Percentiles rank a stretch among this genome's conserved stretches.
Evolutionary conservation across 1,140 invertebrate species (phyloP).

Genomic region (Drosophila miranda): DNA sequence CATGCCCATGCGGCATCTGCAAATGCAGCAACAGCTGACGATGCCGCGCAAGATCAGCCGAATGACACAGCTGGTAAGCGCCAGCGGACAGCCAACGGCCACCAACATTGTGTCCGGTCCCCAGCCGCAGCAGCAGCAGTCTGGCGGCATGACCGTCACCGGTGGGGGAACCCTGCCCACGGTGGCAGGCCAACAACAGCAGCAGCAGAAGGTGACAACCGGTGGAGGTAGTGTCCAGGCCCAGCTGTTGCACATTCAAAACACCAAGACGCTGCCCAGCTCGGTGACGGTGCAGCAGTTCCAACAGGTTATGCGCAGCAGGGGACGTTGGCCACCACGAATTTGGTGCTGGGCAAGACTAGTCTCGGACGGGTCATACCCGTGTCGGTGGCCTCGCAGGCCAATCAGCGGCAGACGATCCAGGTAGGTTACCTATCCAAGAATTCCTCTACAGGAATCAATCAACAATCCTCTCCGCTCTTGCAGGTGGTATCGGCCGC

Average conservation of each 20-base stretch:
- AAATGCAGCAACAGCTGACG: too few relatives aligned
- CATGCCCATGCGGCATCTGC: too few relatives aligned
- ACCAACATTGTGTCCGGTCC: too few relatives aligned
- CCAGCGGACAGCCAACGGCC: too few relatives aligned
- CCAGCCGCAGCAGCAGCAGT: slow-evolving; percentile 59
- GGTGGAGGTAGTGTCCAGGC: slow-evolving; percentile 68
- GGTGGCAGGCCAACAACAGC: slow-evolving; percentile 38
- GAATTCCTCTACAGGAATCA: background rate
- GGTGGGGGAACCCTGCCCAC: slow-evolving; percentile 35
- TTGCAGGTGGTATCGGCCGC: slow-evolving; percentile 83
- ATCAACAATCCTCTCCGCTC: background rate
- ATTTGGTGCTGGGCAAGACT: slow-evolving; percentile 77
- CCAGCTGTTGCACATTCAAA: slow-evolving; percentile 78
- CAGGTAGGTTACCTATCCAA: slow-evolving; percentile 57
- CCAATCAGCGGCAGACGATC: slow-evolving; percentile 78
- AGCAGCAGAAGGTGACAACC: slow-evolving; percentile 37
- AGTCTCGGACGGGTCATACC: slow-evolving; percentile 80
- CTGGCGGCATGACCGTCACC: slow-evolving; percentile 78
- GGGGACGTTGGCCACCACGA: slow-evolving; percentile 56
- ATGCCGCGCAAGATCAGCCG: too few relatives aligned
- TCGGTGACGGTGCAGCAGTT: slow-evolving; percentile 90
- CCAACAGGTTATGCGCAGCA: slow-evolving; percentile 87
- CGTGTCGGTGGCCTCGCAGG: slow-evolving; percentile 78
- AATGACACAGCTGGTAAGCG: too few relatives aligned
- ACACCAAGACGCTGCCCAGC: slow-evolving; percentile 85